Evolutionary conservation across 2,888 invertebrate genomes (phyloP).

Genomic region (Nephrotoma flavescens): DNA sequence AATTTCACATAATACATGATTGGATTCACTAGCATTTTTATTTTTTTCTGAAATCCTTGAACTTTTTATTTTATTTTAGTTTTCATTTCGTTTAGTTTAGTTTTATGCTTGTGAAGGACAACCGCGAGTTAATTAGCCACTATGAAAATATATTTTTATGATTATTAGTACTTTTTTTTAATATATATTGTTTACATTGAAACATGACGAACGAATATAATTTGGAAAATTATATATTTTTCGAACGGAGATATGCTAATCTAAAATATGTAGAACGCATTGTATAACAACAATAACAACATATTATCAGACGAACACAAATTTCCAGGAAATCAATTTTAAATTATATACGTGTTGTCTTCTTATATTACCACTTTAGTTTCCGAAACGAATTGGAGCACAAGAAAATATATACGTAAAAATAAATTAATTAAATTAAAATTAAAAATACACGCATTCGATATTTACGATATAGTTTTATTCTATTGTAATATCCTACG

Average conservation of each 20-base stretch:
- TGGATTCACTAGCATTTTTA: background rate
- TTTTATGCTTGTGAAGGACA: background rate
- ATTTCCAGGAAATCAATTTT: background rate
- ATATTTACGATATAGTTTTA: background rate
- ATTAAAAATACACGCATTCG: background rate
- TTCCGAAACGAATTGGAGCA: background rate
- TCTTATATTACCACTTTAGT: background rate
- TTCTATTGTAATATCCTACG: background rate
- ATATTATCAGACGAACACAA: background rate
- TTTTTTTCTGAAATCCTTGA: background rate
- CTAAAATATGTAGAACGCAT: background rate
- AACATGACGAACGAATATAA: background rate
- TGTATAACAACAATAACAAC: background rate
- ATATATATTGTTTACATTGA: background rate
- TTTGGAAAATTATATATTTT: background rate
- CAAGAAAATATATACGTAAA: background rate
- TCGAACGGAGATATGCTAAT: background rate
- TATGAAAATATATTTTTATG: background rate
- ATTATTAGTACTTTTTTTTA: background rate
- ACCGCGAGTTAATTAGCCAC: background rate
- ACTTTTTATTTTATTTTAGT: background rate
- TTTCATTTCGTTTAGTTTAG: background rate
- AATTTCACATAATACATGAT: background rate
- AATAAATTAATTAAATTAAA: background rate
- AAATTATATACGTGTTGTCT: background rate